Conservation (phyloP, 2,113 vertebrate genomes). For the Tragelaphus imberbis region DNA sequence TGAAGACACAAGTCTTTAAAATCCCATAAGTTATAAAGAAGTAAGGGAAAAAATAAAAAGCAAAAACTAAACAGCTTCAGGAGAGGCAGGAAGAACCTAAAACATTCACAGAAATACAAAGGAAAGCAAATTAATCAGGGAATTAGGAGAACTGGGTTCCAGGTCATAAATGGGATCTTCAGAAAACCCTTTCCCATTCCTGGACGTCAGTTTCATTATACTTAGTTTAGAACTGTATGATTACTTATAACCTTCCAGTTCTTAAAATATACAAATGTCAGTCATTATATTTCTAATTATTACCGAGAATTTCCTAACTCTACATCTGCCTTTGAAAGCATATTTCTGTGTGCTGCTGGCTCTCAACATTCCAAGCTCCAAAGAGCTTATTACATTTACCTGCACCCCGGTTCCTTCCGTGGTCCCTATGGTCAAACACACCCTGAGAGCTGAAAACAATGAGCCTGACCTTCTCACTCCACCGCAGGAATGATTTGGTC, state of each 20-base stretch:
- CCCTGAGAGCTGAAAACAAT: not conserved
- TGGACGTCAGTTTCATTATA: not conserved
- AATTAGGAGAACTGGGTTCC: not conserved
- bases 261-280: not conserved
- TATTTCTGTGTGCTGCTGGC: not conserved
- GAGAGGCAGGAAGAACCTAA: not conserved
- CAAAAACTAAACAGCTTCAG: not conserved
- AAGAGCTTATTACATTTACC: not conserved
- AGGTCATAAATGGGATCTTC: not conserved
- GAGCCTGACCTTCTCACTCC: not conserved
- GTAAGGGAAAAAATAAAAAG: not conserved
- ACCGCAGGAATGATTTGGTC: constrained; percentile 96
- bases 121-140: not conserved
- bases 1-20: not conserved
- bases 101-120: not conserved
- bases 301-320: not conserved
- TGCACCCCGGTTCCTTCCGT: not conserved
- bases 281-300: not conserved
- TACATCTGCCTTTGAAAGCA: not conserved
- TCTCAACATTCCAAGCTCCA: not conserved
- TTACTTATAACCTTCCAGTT: not conserved
- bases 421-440: not conserved
- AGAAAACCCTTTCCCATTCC: not conserved
- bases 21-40: not conserved
- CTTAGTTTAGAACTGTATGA: not conserved